These are phyloP conservation scores for Remorina albescens DNA, from an alignment of 2,797 vertebrate genomes.

Conservation along the genomic window DNA sequence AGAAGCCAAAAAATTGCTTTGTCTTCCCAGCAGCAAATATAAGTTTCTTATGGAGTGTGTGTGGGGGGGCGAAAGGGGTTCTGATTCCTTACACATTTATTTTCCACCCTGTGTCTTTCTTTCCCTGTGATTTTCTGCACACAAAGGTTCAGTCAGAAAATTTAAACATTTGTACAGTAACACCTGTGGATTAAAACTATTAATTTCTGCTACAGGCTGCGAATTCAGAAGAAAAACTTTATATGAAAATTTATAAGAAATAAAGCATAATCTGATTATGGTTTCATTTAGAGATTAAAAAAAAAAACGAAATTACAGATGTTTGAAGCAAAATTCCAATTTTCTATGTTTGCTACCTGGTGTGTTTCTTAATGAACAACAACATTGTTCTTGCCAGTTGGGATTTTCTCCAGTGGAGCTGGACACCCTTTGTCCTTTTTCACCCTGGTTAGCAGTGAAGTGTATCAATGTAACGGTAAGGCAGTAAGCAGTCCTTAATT, in stretches of 20 bases:
- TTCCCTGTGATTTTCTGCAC: constrained; percentile 17
- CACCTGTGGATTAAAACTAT: background rate
- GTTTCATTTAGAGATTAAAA: background rate
- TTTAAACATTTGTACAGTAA: background rate
- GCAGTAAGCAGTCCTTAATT: constrained; percentile 75
- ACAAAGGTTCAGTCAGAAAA: background rate
- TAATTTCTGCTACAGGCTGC: background rate
- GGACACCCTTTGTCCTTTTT: constrained; percentile 37
- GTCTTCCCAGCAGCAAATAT: constrained; percentile 43
- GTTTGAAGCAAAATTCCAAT: background rate
- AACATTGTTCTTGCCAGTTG: constrained; percentile 24
- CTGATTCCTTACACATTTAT: constrained; percentile 23
- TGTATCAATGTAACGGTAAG: constrained; percentile 52
- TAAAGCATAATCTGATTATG: background rate
- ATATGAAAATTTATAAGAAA: background rate
- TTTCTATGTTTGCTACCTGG: background rate
- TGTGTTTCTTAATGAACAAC: constrained; percentile 21
- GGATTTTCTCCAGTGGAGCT: constrained; percentile 28
- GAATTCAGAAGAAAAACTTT: background rate
- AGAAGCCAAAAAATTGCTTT: constrained; percentile 61
- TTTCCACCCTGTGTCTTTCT: background rate
- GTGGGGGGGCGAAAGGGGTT: constrained; percentile 19
- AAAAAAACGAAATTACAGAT: background rate
- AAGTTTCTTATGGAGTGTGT: constrained; percentile 47
- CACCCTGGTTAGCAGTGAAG: constrained; percentile 29